Evolutionary conservation across 2,888 invertebrate genomes (phyloP), one percentile per base, ranked within the genome.

Genomic region (Leptopilina syphax): DNA sequence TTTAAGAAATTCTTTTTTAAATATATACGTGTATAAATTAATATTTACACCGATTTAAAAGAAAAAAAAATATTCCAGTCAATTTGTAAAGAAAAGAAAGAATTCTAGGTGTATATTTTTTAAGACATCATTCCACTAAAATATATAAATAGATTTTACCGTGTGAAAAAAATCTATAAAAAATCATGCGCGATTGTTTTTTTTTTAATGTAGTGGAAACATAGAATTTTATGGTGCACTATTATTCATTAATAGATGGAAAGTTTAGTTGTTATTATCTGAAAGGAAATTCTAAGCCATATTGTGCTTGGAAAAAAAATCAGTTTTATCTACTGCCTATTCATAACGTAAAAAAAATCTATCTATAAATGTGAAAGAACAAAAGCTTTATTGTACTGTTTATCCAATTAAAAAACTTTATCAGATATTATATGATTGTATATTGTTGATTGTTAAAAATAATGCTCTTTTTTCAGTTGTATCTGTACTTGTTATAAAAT

Each of bases 391-490:
- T 73, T 57, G 34, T 73, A 73, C 54, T n/a, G 73, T 73, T 73
- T 73, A 57, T 73, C 57, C 4, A 73, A 13, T 73, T 54, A 34
- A 57, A 6, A 73, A 73, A 57, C 27, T 73, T 54, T 73, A 73
- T 73, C 73, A 73, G 27, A 57, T 73, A n/a, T 10, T 41, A 41
- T 63, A 63, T 18, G 54, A 70, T 50, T 70, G 50, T 70, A 50
- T 73, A 54, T n/a, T 73, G 73, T 73, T 73, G 54, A 73, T 73
- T 73, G 57, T 73, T 73, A 34, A 73, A 27, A 73, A 73, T 73
- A 57, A 73, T 73, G 34, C 57, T 41, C 13, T 18, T 73, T 73
- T 73, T 73, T 73, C 63, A 63, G 73, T 73, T 73, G 57, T 13
- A 73, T 5, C 27, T 73, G 34, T 57, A 57, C 73, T n/a, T 73